Evolutionary conservation across 2,888 invertebrate species (phyloP), one percentile per base, ranked within the genome.

Genomic region (Matsumyia berberina): DNA sequence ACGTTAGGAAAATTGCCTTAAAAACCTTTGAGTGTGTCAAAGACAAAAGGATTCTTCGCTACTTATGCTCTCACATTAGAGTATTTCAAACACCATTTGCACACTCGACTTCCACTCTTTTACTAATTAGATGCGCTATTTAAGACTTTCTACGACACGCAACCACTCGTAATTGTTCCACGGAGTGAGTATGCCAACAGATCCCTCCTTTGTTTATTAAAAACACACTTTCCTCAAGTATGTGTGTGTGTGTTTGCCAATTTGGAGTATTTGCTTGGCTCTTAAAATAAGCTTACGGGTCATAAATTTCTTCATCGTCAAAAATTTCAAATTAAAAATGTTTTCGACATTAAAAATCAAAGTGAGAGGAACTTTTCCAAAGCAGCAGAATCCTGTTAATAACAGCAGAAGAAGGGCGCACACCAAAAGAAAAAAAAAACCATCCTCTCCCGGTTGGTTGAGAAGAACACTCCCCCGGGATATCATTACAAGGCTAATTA

Each of bases 261-360:
- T 79, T 49, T 69, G 15, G 17, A 62, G 73, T 83, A 73, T 83
- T 83, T 83, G 60, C 73, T 67, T 79, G 57, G 57, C 83, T 79
- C 83, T 83, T 83, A 42, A 83, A 83, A 73, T 83, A 67, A 74
- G 72, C 83, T 83, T 83, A 83, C 79, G 83, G 83, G 73, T 73
- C 83, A 83, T 79, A 83, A 83, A 64, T 73, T 57, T 35, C 60
- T 64, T n/a, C 83, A 64, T 62, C 78, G 49, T 79, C 73, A 73
- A 78, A 83, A 79, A 83, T 39, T 37, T 74, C 80, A 67, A 81
- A 81, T 81, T 81, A 74, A 74, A n/a, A 81, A 74, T 66, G 51
- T 64, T 77, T 77, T 37, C 64, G 57, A 77, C 77, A 66, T 77
- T 77, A 77, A 70, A 77, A 24, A 24, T 46, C 9, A 6, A 64